Conservation (phyloP, 1,140 invertebrate species). For the Drosophila elegans region DNA sequence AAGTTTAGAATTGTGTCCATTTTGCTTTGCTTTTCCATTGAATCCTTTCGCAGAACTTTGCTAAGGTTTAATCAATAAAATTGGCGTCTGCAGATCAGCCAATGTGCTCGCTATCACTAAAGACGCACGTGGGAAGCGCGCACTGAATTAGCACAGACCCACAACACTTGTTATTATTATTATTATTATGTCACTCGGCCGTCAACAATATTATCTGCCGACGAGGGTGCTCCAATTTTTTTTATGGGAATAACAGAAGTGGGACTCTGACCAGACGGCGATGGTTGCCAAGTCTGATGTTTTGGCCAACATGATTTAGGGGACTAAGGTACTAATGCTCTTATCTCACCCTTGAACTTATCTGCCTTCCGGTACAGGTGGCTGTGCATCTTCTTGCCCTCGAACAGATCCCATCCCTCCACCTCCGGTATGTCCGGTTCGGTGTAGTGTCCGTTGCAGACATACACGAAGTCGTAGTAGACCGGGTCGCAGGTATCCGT, state of each 20-base stretch:
- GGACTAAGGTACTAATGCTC: background rate
- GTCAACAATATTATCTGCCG: slow-evolving; percentile 32
- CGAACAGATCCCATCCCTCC: slow-evolving; percentile 88
- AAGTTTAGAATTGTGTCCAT: too few relatives aligned
- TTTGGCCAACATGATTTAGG: slow-evolving; percentile 1
- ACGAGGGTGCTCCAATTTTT: slow-evolving; percentile 29
- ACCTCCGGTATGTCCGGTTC: slow-evolving; percentile 88
- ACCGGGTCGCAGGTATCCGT: slow-evolving; percentile 85
- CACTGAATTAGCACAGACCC: background rate
- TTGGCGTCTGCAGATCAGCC: background rate
- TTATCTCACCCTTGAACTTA: slow-evolving; percentile 86
- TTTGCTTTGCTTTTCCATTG: too few relatives aligned
- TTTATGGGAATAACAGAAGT: slow-evolving; percentile 38
- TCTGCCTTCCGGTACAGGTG: slow-evolving; percentile 94
- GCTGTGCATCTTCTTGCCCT: slow-evolving; percentile 91
- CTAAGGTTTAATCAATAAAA: too few relatives aligned
- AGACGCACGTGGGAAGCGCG: slow-evolving; percentile 42
- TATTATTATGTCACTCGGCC: slow-evolving; percentile 26
- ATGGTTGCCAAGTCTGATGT: slow-evolving; percentile 8
- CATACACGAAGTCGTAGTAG: slow-evolving; percentile 92
- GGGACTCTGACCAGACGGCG: slow-evolving; percentile 34
- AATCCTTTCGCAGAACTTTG: too few relatives aligned
- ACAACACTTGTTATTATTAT: slow-evolving; percentile 38
- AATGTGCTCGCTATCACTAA: slow-evolving; percentile 11
- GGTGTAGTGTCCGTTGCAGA: slow-evolving; percentile 95